Conservation (phyloP, 2,888 invertebrate genomes). For the Drosophila siamana region DNA sequence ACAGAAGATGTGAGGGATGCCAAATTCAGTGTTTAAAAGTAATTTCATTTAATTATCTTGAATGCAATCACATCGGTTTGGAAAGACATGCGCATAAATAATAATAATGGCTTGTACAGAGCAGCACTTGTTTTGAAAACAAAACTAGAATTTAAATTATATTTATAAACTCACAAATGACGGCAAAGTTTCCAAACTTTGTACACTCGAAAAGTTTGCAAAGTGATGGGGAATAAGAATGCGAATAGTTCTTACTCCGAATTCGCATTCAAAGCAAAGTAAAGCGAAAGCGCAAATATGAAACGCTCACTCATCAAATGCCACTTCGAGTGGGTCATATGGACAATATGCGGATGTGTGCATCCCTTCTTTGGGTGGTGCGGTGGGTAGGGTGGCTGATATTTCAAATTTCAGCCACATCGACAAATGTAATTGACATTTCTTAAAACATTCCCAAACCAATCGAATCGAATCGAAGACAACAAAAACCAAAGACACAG, state of each 20-base stretch:
- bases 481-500: constrained; percentile 52
- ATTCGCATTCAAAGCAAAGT: constrained; percentile 28
- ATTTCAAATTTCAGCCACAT: constrained; percentile 71
- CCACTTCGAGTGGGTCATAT: constrained; percentile 23
- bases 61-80: neutral
- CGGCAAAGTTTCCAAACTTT: constrained; percentile 36
- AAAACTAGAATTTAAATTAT: neutral
- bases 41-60: neutral
- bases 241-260: constrained; percentile 26
- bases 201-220: constrained; percentile 39
- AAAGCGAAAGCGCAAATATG: constrained; percentile 18
- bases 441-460: constrained; percentile 54
- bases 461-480: neutral
- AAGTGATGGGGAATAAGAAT: constrained; percentile 7
- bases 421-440: constrained; percentile 80
- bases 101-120: neutral
- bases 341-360: constrained; percentile 35
- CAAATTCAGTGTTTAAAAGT: too few species aligned
- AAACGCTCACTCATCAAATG: constrained; percentile 47
- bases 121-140: neutral
- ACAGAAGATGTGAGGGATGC: too few species aligned
- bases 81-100: neutral
- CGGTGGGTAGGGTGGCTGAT: constrained; percentile 41
- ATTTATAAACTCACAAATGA: constrained; percentile 8
- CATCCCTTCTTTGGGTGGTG: constrained; percentile 13